These are phyloP conservation scores for Poecile montanus DNA, from an alignment of 2,797 vertebrate genomes.

Conservation along the genomic window DNA sequence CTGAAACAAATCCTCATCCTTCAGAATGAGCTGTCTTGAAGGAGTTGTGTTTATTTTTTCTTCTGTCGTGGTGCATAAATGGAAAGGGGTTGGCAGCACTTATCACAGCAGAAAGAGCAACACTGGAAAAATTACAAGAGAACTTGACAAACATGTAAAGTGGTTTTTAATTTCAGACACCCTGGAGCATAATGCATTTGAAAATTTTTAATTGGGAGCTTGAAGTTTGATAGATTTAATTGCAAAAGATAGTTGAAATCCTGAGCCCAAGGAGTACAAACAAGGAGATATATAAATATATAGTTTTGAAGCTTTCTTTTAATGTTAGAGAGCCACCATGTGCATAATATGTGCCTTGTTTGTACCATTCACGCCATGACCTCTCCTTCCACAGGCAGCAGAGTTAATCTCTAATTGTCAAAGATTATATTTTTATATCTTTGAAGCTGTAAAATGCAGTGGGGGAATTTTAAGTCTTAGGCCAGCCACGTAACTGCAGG, in stretches of 20 bases:
- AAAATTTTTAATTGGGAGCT: conserved; percentile 54
- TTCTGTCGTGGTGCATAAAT: not conserved
- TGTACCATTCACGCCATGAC: not conserved
- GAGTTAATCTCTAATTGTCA: not conserved
- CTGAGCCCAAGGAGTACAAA: not conserved
- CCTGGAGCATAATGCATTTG: conserved; percentile 59
- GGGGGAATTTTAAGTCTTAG: not conserved
- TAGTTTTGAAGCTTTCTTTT: conserved; percentile 28
- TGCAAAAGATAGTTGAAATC: conserved; percentile 49
- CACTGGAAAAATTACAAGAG: conserved; percentile 34
- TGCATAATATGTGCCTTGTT: conserved; percentile 16
- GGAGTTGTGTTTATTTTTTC: not conserved
- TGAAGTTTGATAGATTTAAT: conserved; percentile 67
- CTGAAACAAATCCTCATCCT: not conserved
- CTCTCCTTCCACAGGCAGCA: not conserved
- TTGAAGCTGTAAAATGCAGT: not conserved
- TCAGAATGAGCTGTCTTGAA: not conserved
- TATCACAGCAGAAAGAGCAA: conserved; percentile 41
- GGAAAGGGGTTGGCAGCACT: conserved; percentile 42
- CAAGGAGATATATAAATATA: not conserved
- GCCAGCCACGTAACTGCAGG: accelerated
- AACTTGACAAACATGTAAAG: conserved; percentile 56
- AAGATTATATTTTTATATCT: not conserved
- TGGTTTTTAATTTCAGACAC: conserved; percentile 54
- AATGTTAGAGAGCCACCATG: conserved; percentile 63